Conservation (phyloP, 2,888 invertebrate genomes). For the Drosophila buzzatii region DNA sequence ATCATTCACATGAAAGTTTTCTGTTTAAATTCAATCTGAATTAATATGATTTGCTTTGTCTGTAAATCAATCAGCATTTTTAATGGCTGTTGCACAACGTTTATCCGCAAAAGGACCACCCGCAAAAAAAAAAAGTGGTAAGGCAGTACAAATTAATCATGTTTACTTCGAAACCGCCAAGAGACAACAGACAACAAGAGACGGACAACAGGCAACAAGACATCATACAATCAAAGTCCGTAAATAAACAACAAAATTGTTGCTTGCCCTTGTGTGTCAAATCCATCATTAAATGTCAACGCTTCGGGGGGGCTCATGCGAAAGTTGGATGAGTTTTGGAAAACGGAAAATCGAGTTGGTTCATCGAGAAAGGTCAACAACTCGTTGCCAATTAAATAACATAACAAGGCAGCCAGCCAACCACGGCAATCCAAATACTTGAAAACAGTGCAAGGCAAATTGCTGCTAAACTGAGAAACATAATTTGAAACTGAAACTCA, state of each 20-base stretch:
- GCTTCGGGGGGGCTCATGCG: slow-evolving; percentile 78
- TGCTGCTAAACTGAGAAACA: not conserved
- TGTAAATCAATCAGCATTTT: slow-evolving; percentile 60
- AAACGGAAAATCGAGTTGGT: slow-evolving; percentile 37
- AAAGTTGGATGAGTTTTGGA: slow-evolving; percentile 53
- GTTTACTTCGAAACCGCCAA: slow-evolving; percentile 38
- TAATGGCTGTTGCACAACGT: slow-evolving; percentile 69
- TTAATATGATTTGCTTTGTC: not conserved
- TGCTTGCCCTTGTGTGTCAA: slow-evolving; percentile 85
- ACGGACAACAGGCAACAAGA: slow-evolving; percentile 27
- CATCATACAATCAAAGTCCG: slow-evolving; percentile 25
- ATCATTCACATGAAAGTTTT: not conserved
- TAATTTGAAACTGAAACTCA: not conserved
- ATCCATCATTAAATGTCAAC: slow-evolving; percentile 85
- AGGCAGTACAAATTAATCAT: slow-evolving; percentile 68
- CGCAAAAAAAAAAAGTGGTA: slow-evolving; percentile 63
- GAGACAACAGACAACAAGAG: slow-evolving; percentile 15
- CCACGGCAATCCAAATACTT: slow-evolving; percentile 6
- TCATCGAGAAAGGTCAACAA: slow-evolving; percentile 75
- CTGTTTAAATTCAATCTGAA: not conserved
- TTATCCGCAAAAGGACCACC: slow-evolving; percentile 63
- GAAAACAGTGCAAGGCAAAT: slow-evolving; percentile 2
- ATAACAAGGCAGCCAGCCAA: slow-evolving; percentile 47
- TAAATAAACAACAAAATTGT: slow-evolving; percentile 51
- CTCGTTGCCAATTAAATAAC: slow-evolving; percentile 73